Evolutionary conservation across 1,140 invertebrate species (phyloP).

Genomic region (Drosophila arawakana): DNA sequence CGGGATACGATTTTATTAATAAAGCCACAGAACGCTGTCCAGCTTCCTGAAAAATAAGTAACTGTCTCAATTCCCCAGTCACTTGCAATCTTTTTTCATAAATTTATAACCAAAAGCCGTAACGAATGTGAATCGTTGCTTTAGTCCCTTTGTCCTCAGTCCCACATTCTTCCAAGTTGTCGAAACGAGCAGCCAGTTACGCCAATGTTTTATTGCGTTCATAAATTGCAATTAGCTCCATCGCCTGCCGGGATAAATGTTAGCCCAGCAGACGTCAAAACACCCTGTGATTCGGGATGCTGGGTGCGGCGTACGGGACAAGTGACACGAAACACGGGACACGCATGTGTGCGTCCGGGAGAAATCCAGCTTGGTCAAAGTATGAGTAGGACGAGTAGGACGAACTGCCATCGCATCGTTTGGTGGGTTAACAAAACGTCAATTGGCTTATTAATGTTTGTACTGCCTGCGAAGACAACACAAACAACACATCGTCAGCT

Average conservation of each 20-base stretch:
- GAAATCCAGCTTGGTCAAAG: conserved; percentile 40
- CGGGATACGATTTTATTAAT: conserved; percentile 65
- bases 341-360: conserved; percentile 68
- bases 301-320: background rate
- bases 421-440: conserved; percentile 79
- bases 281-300: background rate
- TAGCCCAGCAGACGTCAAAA: conserved; percentile 43
- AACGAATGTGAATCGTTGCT: conserved; percentile 54
- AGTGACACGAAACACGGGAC: conserved; percentile 29
- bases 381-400: conserved; percentile 30
- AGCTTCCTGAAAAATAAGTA: background rate
- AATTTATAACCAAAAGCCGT: conserved; percentile 76
- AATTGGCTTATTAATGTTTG: conserved; percentile 82
- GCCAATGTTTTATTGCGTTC: conserved; percentile 81
- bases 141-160: background rate
- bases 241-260: conserved; percentile 74
- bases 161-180: conserved; percentile 20
- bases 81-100: conserved; percentile 70
- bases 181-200: conserved; percentile 49
- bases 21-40: conserved; percentile 54
- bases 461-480: conserved; percentile 36
- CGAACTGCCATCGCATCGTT: conserved; percentile 49
- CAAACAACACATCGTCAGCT: conserved; percentile 33
- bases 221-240: conserved; percentile 80
- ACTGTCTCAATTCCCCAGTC: conserved; percentile 18